Evolutionary conservation across 2,113 vertebrate genomes (phyloP).

Genomic region (Limnothrissa miodon): DNA sequence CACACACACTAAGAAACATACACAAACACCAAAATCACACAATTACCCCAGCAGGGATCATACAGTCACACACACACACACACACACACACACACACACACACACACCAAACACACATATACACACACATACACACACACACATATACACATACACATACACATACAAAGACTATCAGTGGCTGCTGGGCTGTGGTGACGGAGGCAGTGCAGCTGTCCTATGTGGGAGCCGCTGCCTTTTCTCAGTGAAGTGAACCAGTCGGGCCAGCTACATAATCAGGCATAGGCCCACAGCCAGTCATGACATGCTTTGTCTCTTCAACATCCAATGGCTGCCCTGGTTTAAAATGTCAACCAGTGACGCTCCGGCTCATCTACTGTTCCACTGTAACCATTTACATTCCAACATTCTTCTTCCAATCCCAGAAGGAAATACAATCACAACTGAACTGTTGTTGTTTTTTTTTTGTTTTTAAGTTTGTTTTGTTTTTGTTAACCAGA

Average conservation of each 20-base stretch:
- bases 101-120: not conserved
- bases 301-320: conserved; percentile 1
- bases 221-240: not conserved
- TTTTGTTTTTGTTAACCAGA: not conserved
- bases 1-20: conserved; percentile 15
- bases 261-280: not conserved
- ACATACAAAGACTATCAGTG: not conserved
- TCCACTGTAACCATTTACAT: not conserved
- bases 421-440: not conserved
- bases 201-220: not conserved
- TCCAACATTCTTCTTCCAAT: not conserved
- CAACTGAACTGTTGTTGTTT: not conserved
- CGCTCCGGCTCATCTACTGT: not conserved
- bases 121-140: not conserved
- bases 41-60: too few relatives aligned
- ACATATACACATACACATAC: not conserved
- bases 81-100: not conserved
- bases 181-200: not conserved
- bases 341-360: not conserved
- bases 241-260: conserved; percentile 17
- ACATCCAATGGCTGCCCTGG: not conserved
- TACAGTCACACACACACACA: not conserved
- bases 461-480: not conserved
- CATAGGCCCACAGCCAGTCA: conserved; percentile 11
- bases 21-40: not conserved